These are phyloP conservation scores for Burhinus bistriatus DNA, from an alignment of 2,113 vertebrate genomes.

Conservation along the genomic window DNA sequence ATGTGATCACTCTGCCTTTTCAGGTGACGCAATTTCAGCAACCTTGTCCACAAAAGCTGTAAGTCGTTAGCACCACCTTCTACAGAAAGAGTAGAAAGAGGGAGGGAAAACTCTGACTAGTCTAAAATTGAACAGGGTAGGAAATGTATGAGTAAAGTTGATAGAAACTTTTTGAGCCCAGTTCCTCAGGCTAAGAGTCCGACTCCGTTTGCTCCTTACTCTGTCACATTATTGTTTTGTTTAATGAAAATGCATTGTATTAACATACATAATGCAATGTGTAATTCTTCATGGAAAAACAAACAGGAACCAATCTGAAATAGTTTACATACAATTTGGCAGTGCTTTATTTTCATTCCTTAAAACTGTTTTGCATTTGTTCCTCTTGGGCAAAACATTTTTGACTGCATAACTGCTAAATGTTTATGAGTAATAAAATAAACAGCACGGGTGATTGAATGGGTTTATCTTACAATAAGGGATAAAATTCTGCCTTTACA, in stretches of 20 bases:
- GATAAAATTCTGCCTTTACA: not conserved
- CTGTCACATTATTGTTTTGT: not conserved
- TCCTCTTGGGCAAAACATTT: not conserved
- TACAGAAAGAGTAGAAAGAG: not conserved
- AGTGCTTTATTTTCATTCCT: not conserved
- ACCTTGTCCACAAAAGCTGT: rapidly evolving
- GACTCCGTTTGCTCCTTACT: not conserved
- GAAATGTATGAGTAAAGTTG: not conserved
- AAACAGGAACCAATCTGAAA: not conserved
- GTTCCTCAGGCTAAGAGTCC: not conserved
- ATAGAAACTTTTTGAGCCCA: not conserved
- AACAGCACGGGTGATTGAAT: not conserved
- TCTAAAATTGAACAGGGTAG: not conserved
- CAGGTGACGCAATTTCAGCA: not conserved
- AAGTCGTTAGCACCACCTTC: not conserved
- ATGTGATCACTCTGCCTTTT: not conserved
- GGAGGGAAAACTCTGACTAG: not conserved
- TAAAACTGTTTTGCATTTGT: conserved; percentile 7
- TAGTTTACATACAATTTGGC: not conserved
- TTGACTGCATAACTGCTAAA: not conserved
- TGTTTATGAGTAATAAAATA: conserved; percentile 1
- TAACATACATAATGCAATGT: not conserved
- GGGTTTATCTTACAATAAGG: not conserved
- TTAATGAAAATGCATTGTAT: not conserved
- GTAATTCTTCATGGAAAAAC: not conserved